These are phyloP conservation scores for Hyperoplus immaculatus DNA, from an alignment of 2,797 vertebrate species.

Conservation along the genomic window DNA sequence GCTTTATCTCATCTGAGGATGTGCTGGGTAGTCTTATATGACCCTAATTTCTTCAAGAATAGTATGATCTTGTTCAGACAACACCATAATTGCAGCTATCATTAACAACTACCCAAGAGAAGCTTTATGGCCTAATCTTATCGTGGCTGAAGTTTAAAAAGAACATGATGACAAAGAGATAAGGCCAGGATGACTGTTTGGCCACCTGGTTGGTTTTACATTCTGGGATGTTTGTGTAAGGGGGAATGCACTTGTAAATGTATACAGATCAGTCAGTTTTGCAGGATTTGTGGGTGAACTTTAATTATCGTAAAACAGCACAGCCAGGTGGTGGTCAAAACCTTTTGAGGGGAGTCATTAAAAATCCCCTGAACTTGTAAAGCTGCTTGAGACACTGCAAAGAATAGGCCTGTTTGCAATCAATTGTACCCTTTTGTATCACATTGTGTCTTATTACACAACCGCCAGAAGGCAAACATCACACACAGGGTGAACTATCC, in stretches of 20 bases:
- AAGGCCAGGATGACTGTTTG: conserved; percentile 27
- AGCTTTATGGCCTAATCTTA: conserved; percentile 1
- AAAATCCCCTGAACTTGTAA: neutral
- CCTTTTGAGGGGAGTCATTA: neutral
- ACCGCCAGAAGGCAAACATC: no score
- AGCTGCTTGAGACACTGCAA: neutral
- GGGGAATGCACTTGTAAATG: conserved; percentile 32
- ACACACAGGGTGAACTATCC: no score
- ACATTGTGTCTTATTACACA: no score
- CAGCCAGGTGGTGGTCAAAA: neutral
- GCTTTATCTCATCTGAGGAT: neutral
- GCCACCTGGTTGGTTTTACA: conserved; percentile 50
- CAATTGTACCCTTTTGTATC: no score
- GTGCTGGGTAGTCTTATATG: neutral
- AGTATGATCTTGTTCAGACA: conserved; percentile 29
- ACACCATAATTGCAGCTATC: neutral
- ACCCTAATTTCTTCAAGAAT: neutral
- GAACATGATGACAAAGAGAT: conserved; percentile 16
- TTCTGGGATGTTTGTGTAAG: conserved; percentile 34
- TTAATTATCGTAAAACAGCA: no score
- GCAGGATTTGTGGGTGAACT: neutral
- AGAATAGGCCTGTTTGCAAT: no score
- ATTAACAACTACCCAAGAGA: conserved; percentile 9
- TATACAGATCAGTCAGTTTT: neutral
- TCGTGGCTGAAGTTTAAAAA: conserved; percentile 32